A percentile compares a stretch with the other conserved stretches of the same genome.
phyloP scores from a whole-genome alignment of 2,888 invertebrate species.

The Gibbula magus region DNA sequence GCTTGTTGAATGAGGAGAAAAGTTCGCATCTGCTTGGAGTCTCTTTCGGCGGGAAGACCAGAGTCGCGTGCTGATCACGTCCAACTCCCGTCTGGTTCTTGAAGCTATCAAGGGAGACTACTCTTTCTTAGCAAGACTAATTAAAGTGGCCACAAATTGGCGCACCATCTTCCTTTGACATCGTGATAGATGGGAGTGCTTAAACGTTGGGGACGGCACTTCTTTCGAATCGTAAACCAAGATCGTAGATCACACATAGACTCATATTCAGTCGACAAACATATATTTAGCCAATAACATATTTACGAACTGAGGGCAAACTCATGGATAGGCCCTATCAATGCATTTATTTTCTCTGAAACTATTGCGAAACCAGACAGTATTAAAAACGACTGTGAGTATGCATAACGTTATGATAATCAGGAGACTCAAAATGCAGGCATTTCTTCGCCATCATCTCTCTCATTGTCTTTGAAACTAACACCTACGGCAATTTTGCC shows the following conservation, averaged over 20 bases:
- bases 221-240: slow-evolving; percentile 45
- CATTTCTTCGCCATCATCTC: too few species aligned
- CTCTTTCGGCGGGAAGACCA: slow-evolving; percentile 4
- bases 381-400: too few species aligned
- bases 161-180: slow-evolving; percentile 12
- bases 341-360: too few species aligned
- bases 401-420: too few species aligned
- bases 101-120: neutral
- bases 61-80: neutral
- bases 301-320: too few species aligned
- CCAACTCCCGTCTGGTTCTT: neutral
- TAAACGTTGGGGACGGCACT: slow-evolving; percentile 24
- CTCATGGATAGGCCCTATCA: too few species aligned
- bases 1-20: slow-evolving; percentile 13
- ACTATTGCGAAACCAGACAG: too few species aligned
- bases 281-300: too few species aligned
- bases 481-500: too few species aligned
- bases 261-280: too few species aligned
- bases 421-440: too few species aligned
- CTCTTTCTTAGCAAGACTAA: neutral
- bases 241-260: neutral
- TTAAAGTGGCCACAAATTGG: slow-evolving; percentile 19
- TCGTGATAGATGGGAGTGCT: neutral
- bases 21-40: neutral
- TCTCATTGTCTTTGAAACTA: too few species aligned